A percentile compares a stretch with the other conserved stretches of the same genome.
Evolutionary conservation across 2,797 vertebrate genomes (phyloP).

Genomic region (Crenichthys baileyi): DNA sequence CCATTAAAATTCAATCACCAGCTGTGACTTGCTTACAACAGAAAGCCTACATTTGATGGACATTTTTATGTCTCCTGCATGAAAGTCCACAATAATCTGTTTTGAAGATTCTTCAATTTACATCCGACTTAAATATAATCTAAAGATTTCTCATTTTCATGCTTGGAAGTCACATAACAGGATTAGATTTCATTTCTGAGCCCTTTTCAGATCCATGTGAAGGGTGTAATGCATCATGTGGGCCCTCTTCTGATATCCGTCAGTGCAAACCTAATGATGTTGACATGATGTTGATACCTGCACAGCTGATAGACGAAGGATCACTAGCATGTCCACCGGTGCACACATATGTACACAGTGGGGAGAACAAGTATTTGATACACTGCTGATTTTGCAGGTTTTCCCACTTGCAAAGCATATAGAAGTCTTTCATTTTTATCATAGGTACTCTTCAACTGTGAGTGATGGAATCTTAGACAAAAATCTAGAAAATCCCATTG

Average conservation of each 20-base stretch:
- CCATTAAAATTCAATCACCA: not conserved
- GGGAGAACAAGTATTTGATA: no score
- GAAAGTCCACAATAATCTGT: conserved; percentile 9
- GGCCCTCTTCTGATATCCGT: conserved; percentile 52
- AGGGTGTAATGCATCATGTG: conserved; percentile 42
- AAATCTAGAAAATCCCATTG: no score
- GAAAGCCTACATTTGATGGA: not conserved
- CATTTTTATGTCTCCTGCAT: not conserved
- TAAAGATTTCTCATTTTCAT: conserved; percentile 20
- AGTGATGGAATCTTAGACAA: no score
- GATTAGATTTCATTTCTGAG: conserved; percentile 47
- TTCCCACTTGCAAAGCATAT: no score
- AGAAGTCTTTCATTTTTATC: no score
- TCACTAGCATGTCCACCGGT: no score
- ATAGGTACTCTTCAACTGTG: no score
- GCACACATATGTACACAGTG: no score
- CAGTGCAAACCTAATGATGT: conserved; percentile 43
- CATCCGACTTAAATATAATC: not conserved
- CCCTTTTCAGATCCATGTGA: conserved; percentile 22
- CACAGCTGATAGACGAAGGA: no score
- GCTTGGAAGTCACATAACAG: conserved; percentile 17
- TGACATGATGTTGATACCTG: no score
- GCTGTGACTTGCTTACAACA: not conserved
- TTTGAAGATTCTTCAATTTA: not conserved
- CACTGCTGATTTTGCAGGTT: no score